Evolutionary conservation across 2,888 invertebrate species (phyloP), one percentile per base, ranked within the genome.

Genomic region (Drosophila vallismaia): DNA sequence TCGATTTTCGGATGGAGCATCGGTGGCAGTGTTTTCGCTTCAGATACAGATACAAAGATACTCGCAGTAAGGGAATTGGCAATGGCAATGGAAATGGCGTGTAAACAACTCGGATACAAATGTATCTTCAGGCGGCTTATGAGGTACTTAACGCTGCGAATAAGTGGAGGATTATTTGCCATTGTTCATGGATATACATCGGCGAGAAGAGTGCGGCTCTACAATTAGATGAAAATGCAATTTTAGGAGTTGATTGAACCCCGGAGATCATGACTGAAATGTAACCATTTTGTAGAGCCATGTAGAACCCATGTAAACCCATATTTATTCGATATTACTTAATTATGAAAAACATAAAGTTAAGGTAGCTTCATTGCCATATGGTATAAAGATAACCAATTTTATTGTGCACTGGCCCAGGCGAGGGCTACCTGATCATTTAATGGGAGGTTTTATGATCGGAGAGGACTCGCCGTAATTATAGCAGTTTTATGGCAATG

Each of bases 391-490:
- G 26, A 49, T 60, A 53, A 50, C 28, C 44, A 24, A 45, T 51
- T 70, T 58, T 52, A 38, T 51, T 70, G 58, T 38, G 38, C 28
- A 28, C 19, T 45, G 36, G 7, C n/a, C 26, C 31, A 10, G 31
- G 9, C 33, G 31, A 42, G 44, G 31, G 60, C 74, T 64, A 53
- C 53, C 48, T 58, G 78, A 58, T 70, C 62, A 36, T 52, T 82
- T 76, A 66, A 74, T 71, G 67, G 60, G 49, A 48, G 33, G 50
- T 40, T 86, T 80, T 75, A 80, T 4, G 33, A 4, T 31, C 19
- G 50, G 36, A n/a, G 63, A 59, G 70, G 62, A 64, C 51, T 73
- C 62, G 63, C 31, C 12, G 57, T 51, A 75, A 79, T 79, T 79
- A 72, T 74, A 44, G 44, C 55, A 26, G 49, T 36, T 64, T 71